Base-by-base conservation (phyloP, 2,888 invertebrate species). In the Brachyptera putata region DNA sequence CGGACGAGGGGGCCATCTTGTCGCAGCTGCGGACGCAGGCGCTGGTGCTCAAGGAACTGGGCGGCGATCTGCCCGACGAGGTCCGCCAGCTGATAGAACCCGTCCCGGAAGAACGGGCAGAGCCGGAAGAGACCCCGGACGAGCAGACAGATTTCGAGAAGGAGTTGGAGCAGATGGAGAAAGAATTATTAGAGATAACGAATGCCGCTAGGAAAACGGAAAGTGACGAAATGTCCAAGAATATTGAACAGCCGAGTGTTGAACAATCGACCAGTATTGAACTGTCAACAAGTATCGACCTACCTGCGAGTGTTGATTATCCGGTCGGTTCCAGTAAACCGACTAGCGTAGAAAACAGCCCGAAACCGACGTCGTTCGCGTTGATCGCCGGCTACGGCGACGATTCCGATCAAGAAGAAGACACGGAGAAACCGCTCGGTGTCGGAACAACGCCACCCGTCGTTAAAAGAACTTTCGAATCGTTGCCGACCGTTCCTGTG, bases 1-100 rank as follows among this genome's bases (percentile, higher is more conserved):
- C 78, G 76, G 77, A 75, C 60, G 77, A 78, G 77, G 78, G 77
- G 76, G 77, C 77, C 75, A 79, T 81, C 75, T 77, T 81, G 75
- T 78, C 71, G 61, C 72, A 70, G 67, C 67, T 81, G 36, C 79
- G 77, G 69, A 76, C 77, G 59, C 78, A 80, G 72, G 80, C 80
- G 0, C 77, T 76, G 65, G 65, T 80, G 25, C 68, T 82, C 60
- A 78, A 80, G 68, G 79, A 79, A 65, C 71, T 81, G 0, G 81
- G 80, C 1, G 80, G 80, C 0, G 78, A 80, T 67, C 67, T 81
- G 61, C 80, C 80, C 0, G 73, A 73, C 21, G 80, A 80, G 18
- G 66, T 80, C 5, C 58, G 55, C 1, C 57, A 64, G 16, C 41
- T 64, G 14, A 58, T 61, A n/a, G 61, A 63, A 9, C 39, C 36